Percentiles rank a stretch among this genome's conserved stretches.
Conservation (phyloP, 2,797 vertebrate genomes). For the Glyptemys insculpta region DNA sequence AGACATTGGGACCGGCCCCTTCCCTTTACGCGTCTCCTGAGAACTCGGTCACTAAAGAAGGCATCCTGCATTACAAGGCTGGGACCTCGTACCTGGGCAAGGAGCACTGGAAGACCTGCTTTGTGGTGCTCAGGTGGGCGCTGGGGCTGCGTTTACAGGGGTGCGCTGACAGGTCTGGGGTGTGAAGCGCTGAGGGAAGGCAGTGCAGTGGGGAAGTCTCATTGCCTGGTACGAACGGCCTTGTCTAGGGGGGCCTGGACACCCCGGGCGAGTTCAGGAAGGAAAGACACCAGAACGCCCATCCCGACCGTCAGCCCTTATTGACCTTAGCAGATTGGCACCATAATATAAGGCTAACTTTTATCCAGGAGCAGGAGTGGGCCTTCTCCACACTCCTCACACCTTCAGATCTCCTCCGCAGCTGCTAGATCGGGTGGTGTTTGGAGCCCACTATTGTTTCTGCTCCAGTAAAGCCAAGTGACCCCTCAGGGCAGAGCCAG, state of each 20-base stretch:
- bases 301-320: neutral
- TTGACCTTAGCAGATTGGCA: neutral
- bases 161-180: accelerated
- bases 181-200: neutral
- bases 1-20: slow-evolving; percentile 78
- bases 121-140: slow-evolving; percentile 93
- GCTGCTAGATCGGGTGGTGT: neutral
- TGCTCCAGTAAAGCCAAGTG: neutral
- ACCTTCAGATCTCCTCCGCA: neutral
- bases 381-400: neutral
- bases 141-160: accelerated
- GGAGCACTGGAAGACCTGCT: slow-evolving; percentile 96
- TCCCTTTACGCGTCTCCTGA: slow-evolving; percentile 66
- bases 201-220: no score
- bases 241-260: neutral
- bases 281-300: neutral
- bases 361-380: neutral
- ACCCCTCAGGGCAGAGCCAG: neutral
- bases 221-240: neutral
- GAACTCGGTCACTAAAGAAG: slow-evolving; percentile 87
- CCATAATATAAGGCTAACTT: neutral
- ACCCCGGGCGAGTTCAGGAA: neutral
- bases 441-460: neutral
- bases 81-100: slow-evolving; percentile 95
- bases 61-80: slow-evolving; percentile 88